These are phyloP conservation scores for Cyprinus carpio DNA, from an alignment of 2,113 vertebrate genomes.

Conservation along the genomic window DNA sequence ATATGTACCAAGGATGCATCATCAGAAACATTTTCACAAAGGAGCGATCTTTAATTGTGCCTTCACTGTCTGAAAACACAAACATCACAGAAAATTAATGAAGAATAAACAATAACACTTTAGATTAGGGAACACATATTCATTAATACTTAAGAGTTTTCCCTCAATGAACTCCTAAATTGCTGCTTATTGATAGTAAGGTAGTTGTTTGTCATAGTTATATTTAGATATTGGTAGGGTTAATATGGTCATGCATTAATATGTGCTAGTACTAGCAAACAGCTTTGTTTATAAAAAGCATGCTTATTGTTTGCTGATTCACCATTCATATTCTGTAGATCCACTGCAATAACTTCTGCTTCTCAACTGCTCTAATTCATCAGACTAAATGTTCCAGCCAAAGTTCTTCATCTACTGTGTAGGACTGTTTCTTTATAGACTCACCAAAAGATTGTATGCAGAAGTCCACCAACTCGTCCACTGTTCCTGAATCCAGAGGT, in stretches of 20 bases:
- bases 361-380: not conserved
- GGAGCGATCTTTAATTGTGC: slow-evolving; percentile 76
- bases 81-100: not conserved
- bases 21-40: slow-evolving; percentile 88
- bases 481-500: slow-evolving; percentile 78
- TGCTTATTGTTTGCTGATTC: not conserved
- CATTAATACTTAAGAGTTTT: no score
- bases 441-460: slow-evolving; percentile 86
- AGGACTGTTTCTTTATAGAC: slow-evolving; percentile 33
- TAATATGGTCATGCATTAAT: no score
- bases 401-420: not conserved
- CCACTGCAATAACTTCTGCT: not conserved
- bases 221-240: no score
- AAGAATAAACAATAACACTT: not conserved
- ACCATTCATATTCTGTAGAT: not conserved
- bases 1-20: slow-evolving; percentile 93
- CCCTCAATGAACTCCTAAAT: no score
- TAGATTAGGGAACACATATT: no score
- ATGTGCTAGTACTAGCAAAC: no score
- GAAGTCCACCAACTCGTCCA: slow-evolving; percentile 83
- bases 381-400: not conserved
- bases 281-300: not conserved
- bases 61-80: slow-evolving; percentile 75
- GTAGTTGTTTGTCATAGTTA: no score
- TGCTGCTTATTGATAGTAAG: no score